phyloP scores from a whole-genome alignment of 30 jellyfish, hydroid and myxozoan species.

The Mastigias papua region DNA sequence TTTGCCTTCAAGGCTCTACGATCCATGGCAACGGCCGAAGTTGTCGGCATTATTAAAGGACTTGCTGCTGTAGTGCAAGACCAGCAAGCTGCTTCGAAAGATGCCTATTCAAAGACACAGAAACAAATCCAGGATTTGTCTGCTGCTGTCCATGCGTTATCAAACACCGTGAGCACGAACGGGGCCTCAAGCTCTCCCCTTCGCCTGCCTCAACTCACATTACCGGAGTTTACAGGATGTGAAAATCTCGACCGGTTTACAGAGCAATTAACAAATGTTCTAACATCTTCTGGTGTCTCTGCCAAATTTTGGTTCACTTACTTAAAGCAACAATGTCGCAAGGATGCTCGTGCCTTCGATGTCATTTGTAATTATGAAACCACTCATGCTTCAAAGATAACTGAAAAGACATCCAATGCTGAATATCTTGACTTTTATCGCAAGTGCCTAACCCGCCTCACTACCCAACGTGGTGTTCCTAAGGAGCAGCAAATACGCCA shows the following conservation, averaged over 20 bases:
- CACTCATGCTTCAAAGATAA: conserved; percentile 1
- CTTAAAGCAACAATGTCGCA: conserved; percentile 37
- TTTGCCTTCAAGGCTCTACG: not conserved
- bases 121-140: conserved; percentile 28
- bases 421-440: conserved; percentile 1
- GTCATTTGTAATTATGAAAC: not conserved
- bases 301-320: conserved; percentile 27
- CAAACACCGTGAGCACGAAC: conserved; percentile 8
- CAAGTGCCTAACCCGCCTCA: conserved; percentile 2
- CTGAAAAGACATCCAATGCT: not conserved
- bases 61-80: conserved; percentile 20
- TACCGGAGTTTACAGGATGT: conserved; percentile 39
- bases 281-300: conserved; percentile 30
- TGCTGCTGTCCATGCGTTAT: conserved; percentile 3
- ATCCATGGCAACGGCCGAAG: not conserved
- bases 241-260: conserved; percentile 21
- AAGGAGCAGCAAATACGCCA: conserved; percentile 49
- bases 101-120: conserved; percentile 3
- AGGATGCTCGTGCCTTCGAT: conserved; percentile 47
- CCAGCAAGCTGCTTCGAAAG: conserved; percentile 26
- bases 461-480: conserved; percentile 37
- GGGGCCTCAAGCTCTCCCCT: conserved; percentile 12
- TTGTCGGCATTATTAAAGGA: conserved; percentile 15
- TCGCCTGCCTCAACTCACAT: conserved; percentile 25
- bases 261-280: conserved; percentile 24